A percentile compares a stretch with the other conserved stretches of the same genome.
phyloP scores from a whole-genome alignment of 1,140 invertebrate species.

The Chironomus tepperi region DNA sequence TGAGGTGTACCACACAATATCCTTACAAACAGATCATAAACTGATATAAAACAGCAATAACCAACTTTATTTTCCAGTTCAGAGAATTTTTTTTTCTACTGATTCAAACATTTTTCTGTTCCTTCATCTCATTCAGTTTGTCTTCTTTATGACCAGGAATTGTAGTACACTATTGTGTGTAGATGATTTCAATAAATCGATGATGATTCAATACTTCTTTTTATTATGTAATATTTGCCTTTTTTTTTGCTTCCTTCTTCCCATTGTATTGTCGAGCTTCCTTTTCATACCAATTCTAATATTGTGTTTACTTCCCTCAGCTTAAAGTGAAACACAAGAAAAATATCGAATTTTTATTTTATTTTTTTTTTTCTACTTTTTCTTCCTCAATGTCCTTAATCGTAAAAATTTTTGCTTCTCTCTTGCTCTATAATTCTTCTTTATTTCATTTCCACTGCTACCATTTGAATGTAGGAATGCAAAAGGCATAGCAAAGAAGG shows the following conservation, averaged over 20 bases:
- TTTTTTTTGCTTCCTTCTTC: not conserved
- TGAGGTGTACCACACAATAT: no score
- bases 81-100: not conserved
- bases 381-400: no score
- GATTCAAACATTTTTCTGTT: not conserved
- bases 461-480: no score
- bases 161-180: not conserved
- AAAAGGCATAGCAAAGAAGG: no score
- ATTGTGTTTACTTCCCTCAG: not conserved
- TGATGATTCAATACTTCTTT: conserved; percentile 20
- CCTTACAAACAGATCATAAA: not conserved
- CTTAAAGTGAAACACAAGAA: not conserved
- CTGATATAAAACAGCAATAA: not conserved
- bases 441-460: no score
- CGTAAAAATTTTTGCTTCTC: not conserved
- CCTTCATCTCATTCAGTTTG: no score
- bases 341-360: no score
- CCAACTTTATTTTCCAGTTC: not conserved
- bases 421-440: not conserved
- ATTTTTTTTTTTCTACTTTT: no score
- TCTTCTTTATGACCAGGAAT: not conserved
- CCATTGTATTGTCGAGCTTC: not conserved
- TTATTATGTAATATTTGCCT: not conserved
- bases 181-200: conserved; percentile 18
- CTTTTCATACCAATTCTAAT: not conserved